Conservation (phyloP, 2,888 invertebrate genomes). For the Aethes cnicana region DNA sequence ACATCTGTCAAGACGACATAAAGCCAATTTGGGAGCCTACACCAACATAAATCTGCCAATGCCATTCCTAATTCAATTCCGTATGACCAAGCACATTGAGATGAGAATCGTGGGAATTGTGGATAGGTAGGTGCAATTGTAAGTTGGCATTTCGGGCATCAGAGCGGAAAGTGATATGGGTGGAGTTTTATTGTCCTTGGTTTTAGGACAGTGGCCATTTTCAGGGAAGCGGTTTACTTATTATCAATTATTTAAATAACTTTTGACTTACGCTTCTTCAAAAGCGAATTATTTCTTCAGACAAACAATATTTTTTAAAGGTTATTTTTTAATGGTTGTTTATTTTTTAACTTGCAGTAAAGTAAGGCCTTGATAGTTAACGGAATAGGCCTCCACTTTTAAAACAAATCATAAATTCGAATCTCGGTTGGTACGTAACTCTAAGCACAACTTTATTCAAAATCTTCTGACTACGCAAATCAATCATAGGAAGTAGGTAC, state of each 20-base stretch:
- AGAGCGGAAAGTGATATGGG: slow-evolving; percentile 29
- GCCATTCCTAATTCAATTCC: neutral
- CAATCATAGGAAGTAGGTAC: too few relatives aligned
- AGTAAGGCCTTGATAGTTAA: too few relatives aligned
- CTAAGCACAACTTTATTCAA: too few relatives aligned
- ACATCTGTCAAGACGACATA: slow-evolving; percentile 60
- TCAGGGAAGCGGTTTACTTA: neutral
- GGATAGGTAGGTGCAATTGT: neutral
- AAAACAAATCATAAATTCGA: too few relatives aligned
- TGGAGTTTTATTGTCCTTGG: slow-evolving; percentile 24
- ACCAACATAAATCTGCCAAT: slow-evolving; percentile 21
- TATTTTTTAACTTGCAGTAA: too few relatives aligned
- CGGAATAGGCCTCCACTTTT: too few relatives aligned
- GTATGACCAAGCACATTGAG: slow-evolving; percentile 7
- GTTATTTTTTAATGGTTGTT: too few relatives aligned
- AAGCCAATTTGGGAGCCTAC: slow-evolving; percentile 50
- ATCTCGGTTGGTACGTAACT: too few relatives aligned
- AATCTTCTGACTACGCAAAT: too few relatives aligned
- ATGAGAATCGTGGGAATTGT: neutral
- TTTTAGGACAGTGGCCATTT: slow-evolving; percentile 12
- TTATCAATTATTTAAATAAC: slow-evolving; percentile 3
- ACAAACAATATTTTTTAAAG: too few relatives aligned
- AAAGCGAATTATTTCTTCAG: too few relatives aligned
- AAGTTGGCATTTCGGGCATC: slow-evolving; percentile 18
- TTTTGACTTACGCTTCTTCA: too few relatives aligned